These are phyloP conservation scores for Nephila pilipes DNA, from an alignment of 1,140 invertebrate genomes.

Conservation along the genomic window DNA sequence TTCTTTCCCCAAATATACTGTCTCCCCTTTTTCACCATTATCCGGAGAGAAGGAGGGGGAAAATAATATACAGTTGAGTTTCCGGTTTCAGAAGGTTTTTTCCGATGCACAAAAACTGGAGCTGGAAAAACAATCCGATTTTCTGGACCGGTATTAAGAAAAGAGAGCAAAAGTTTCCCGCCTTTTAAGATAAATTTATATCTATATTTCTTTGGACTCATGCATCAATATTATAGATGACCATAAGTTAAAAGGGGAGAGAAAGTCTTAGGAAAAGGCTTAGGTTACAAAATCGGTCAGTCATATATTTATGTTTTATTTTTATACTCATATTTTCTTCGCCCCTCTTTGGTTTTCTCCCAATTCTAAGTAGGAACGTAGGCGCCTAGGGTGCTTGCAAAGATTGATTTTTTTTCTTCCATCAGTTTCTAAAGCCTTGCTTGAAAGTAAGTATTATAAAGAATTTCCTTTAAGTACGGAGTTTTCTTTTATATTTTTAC, in stretches of 20 bases:
- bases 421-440: neutral
- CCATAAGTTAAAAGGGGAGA: constrained; percentile 45
- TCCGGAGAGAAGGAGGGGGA: neutral
- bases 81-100: constrained; percentile 55
- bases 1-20: constrained; percentile 52
- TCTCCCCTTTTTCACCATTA: constrained; percentile 42
- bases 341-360: constrained; percentile 35
- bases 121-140: constrained; percentile 67
- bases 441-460: constrained; percentile 27
- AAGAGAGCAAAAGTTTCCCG: constrained; percentile 42
- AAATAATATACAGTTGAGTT: constrained; percentile 48
- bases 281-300: constrained; percentile 55
- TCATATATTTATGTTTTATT: neutral
- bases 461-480: constrained; percentile 10
- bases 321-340: too few relatives aligned
- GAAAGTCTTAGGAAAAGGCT: constrained; percentile 22
- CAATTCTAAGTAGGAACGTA: neutral
- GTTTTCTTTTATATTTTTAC: neutral
- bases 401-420: neutral
- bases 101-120: constrained; percentile 43
- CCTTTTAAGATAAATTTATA: constrained; percentile 73
- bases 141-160: constrained; percentile 52
- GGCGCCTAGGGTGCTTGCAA: neutral
- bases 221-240: constrained; percentile 71
- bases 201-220: constrained; percentile 60